A percentile compares a stretch with the other conserved stretches of the same genome.
phyloP scores from a whole-genome alignment of 2,888 invertebrate species.

The Torymus texanus region DNA sequence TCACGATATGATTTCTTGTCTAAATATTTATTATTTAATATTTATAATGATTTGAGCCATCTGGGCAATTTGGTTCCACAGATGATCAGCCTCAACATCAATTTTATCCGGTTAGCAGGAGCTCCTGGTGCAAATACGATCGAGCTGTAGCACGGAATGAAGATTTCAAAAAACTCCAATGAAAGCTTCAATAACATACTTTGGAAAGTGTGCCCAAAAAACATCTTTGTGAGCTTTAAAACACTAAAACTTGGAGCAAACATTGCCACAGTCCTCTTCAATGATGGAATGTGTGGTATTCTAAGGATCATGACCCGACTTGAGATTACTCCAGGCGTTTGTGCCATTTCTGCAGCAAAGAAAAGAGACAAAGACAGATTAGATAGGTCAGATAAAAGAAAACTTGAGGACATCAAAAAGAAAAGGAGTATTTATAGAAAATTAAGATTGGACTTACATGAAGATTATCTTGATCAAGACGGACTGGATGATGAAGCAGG shows the following conservation, averaged over 20 bases:
- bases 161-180: conserved; percentile 1
- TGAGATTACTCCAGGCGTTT: neutral
- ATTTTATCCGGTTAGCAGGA: no score
- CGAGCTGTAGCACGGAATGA: neutral
- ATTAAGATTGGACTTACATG: neutral
- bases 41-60: no score
- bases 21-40: no score
- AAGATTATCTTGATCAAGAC: neutral
- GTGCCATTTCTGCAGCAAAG: neutral
- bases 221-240: neutral
- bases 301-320: neutral
- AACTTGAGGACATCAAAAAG: neutral
- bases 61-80: no score
- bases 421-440: neutral
- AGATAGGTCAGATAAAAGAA: neutral
- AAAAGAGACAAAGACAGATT: neutral
- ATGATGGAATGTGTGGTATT: neutral
- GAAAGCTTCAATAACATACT: neutral
- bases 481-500: neutral
- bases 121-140: no score
- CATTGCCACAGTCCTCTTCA: neutral
- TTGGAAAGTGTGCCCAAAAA: neutral
- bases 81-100: no score
- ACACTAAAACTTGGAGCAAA: neutral
- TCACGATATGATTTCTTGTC: no score